Conservation (phyloP, 35 echinoderm and acorn worm genomes). For the Nesometra sesokonis region DNA sequence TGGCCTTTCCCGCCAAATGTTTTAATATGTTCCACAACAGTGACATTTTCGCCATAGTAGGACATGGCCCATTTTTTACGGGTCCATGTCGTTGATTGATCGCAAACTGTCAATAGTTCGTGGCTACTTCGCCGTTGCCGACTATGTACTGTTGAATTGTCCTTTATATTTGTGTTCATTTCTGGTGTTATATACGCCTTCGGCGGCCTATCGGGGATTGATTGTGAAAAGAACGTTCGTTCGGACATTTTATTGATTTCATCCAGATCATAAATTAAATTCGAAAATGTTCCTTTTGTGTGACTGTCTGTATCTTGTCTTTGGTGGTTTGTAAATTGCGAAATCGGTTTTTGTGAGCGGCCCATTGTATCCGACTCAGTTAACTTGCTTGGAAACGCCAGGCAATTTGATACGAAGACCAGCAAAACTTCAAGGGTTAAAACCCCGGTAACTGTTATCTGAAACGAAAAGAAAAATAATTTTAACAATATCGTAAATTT, state of each 20-base stretch:
- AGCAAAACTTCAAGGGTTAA: background rate
- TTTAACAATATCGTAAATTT: background rate
- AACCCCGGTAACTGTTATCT: background rate
- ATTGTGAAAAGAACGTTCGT: background rate
- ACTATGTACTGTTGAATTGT: background rate
- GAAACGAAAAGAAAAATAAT: background rate
- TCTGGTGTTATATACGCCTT: background rate
- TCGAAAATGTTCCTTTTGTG: background rate
- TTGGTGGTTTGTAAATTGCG: background rate
- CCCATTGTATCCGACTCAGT: background rate
- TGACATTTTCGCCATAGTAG: constrained; percentile 47
- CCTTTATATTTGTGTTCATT: background rate
- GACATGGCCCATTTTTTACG: constrained; percentile 32
- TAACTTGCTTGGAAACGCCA: background rate
- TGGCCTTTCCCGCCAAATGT: constrained; percentile 14
- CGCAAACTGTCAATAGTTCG: constrained; percentile 26
- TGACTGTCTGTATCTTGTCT: background rate
- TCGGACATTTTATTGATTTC: background rate
- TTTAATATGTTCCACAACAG: constrained; percentile 41
- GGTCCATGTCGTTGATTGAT: constrained; percentile 16
- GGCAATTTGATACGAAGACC: background rate
- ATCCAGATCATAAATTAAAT: background rate
- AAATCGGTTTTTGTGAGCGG: background rate
- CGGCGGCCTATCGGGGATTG: background rate
- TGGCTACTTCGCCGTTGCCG: constrained; percentile 6